Evolutionary conservation across 2,888 invertebrate genomes (phyloP).

Genomic region (Erebia ligea): DNA sequence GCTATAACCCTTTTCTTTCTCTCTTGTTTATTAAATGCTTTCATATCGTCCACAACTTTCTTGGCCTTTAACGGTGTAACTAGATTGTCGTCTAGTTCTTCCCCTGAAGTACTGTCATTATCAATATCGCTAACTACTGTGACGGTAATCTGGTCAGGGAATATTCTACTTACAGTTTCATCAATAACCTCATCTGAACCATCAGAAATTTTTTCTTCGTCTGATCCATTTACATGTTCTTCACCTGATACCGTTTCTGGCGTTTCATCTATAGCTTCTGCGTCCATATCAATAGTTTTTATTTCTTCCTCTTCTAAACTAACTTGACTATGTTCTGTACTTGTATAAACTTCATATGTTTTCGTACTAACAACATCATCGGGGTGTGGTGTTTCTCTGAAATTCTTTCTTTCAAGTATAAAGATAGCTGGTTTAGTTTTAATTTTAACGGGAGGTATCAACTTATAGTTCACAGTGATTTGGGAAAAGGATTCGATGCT

Average conservation of each 20-base stretch:
- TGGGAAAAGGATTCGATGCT: constrained; percentile 92
- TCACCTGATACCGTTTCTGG: constrained; percentile 32
- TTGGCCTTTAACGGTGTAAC: constrained; percentile 54
- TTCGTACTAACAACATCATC: constrained; percentile 36
- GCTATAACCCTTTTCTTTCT: constrained; percentile 72
- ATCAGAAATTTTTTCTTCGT: constrained; percentile 19
- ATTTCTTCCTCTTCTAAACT: constrained; percentile 32
- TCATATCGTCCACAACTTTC: constrained; percentile 63
- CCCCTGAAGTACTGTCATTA: constrained; percentile 42
- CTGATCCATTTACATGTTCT: constrained; percentile 25
- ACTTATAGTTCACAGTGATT: constrained; percentile 90
- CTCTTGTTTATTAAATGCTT: constrained; percentile 59
- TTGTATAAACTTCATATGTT: constrained; percentile 2
- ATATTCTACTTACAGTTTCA: constrained; percentile 22
- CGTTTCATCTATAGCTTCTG: constrained; percentile 36
- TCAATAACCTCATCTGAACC: constrained; percentile 30
- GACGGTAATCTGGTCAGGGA: constrained; percentile 35
- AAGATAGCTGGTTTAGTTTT: constrained; percentile 92
- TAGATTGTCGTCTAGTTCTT: constrained; percentile 42
- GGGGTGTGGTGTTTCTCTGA: constrained; percentile 46
- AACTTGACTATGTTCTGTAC: constrained; percentile 39
- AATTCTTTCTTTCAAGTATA: constrained; percentile 87
- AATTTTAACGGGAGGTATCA: constrained; percentile 90
- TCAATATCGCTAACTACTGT: constrained; percentile 40
- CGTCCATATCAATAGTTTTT: constrained; percentile 29